Base-by-base conservation (phyloP, 2,113 vertebrate genomes). In the Engystomops pustulosus region DNA sequence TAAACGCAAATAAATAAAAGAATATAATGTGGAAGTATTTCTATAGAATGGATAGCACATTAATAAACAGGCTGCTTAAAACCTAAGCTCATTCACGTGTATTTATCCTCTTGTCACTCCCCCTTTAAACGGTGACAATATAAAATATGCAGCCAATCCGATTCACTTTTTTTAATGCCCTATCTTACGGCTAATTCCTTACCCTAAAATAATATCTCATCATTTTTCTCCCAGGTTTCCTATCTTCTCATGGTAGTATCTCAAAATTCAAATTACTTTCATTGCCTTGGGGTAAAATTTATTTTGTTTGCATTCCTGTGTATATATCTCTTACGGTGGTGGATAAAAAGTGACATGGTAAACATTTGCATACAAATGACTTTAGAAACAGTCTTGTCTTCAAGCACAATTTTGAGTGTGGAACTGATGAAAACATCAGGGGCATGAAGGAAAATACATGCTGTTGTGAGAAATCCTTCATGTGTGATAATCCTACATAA, bases 301-400 rank as follows among this genome's bases (percentile, higher is more conserved):
- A 68, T 79, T 78, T 79, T 85, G 62, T 70, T 69, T 79, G 47
- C 25, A 41, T 65, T 70, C 14, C 62, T 25, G 62, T 32, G 62
- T 67, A 20, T 34, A 70, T 53, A 76, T 84, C 60, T 45, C 15
- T 25, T 53, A 84, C 15, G 45, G 41, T 78, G 77, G 23, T 71
- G 62, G 45, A 85, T 68, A 85, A 79, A 77, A 78, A 69, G 60
- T 78, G 44, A 68, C 74, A 36, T 41, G 44, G 72, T 55, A 78
- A 84, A 85, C 17, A 85, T 85, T 85, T 85, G 83, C 83, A 85
- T 85, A 85, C 62, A 85, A 79, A 85, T 70, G 47, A 79, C 75
- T 85, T 70, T 14, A 25, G 53, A 55, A 83, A 65, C 55, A 76
- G 58, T 75, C 30, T 84, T 76, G 68, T 82, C 51, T 71, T 75